Conservation (phyloP, 2,797 vertebrate genomes). For the Spatula versicolor region DNA sequence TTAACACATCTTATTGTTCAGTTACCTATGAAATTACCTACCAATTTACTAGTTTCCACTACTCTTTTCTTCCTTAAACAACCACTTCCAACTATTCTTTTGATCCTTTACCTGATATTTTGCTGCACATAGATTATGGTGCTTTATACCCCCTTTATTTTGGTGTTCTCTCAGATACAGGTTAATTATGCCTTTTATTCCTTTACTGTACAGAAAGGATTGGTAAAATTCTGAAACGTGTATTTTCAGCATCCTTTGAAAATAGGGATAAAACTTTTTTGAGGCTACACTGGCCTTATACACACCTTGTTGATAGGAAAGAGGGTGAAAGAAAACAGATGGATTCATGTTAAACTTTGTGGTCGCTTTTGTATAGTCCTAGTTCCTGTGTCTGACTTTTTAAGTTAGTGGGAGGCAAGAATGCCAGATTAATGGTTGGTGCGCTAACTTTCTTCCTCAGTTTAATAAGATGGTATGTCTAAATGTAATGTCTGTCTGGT, state of each 20-base stretch:
- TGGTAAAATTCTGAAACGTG: not conserved
- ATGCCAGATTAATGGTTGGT: not conserved
- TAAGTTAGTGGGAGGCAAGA: not conserved
- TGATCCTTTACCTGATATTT: not conserved
- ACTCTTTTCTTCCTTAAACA: not conserved
- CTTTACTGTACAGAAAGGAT: constrained; percentile 67
- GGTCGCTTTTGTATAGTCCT: not conserved
- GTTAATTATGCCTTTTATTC: constrained; percentile 69
- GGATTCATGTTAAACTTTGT: not conserved
- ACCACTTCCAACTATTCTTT: accelerated
- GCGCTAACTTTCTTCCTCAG: not conserved
- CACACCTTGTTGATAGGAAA: not conserved
- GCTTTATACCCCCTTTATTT: constrained; percentile 70
- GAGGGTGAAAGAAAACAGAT: not conserved
- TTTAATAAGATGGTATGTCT: not conserved
- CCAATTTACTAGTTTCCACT: not conserved
- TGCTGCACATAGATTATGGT: constrained; percentile 74
- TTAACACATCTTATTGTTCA: not conserved
- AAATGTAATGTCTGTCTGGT: not conserved
- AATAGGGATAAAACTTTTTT: not conserved
- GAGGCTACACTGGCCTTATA: not conserved
- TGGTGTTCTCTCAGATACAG: constrained; percentile 69
- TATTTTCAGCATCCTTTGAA: not conserved
- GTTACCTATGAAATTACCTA: not conserved
- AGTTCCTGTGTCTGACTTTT: not conserved